phyloP scores from a whole-genome alignment of 2,113 vertebrate species.

The Elgaria multicarinata region DNA sequence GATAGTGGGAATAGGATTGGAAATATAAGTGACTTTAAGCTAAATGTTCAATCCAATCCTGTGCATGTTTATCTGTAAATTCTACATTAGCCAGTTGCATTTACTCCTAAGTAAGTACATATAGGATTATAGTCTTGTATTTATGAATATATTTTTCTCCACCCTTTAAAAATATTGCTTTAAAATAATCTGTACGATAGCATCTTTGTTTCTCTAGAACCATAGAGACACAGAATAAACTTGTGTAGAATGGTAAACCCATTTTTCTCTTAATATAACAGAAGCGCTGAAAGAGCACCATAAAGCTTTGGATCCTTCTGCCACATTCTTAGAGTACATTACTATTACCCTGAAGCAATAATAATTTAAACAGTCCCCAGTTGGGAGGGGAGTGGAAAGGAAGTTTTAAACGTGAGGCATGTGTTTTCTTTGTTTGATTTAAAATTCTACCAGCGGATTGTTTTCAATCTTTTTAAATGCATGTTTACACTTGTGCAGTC shows the following conservation, averaged over 20 bases:
- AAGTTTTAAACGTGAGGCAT: constrained; percentile 12
- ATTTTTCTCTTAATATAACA: neutral
- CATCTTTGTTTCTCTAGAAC: constrained; percentile 9
- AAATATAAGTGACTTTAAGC: neutral
- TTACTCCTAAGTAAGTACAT: neutral
- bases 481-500: constrained; percentile 8
- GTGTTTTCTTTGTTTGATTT: neutral
- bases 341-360: constrained; percentile 29
- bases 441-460: constrained; percentile 11
- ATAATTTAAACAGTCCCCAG: neutral
- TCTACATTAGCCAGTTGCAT: too few species aligned
- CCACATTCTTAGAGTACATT: neutral
- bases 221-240: neutral
- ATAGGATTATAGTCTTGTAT: neutral
- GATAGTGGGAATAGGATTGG: neutral
- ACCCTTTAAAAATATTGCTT: neutral
- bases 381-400: neutral
- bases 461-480: constrained; percentile 1
- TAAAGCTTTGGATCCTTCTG: constrained; percentile 6
- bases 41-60: too few species aligned
- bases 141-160: neutral
- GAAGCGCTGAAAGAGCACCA: constrained; percentile 13
- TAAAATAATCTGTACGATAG: constrained; percentile 11
- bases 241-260: constrained; percentile 25
- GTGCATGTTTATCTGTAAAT: neutral